Base-by-base conservation (phyloP, 2,888 invertebrate species). In the Ypsolopha scabrella region DNA sequence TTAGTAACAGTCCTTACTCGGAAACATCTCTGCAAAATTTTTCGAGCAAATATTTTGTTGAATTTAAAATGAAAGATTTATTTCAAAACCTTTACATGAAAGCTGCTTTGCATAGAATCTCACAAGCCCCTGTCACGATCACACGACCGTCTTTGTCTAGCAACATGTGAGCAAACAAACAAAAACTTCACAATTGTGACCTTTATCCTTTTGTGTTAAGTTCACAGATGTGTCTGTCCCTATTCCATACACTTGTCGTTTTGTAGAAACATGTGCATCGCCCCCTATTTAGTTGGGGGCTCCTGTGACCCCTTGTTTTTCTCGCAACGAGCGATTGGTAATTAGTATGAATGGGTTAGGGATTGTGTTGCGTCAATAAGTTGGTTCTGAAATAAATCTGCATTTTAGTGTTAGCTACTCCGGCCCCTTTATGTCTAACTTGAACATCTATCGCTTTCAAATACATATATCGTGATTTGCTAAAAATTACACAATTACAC, bases 141-240 rank as follows among this genome's bases (percentile, higher is more conserved):
- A 34, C 45, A 45, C 45, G 24, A 43, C 43, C 43, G 8, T 36
- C 37, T 37, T 39, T 48, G 9, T 41, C 66, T 69, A 51, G 74
- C 62, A 67, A 74, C 82, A 82, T 78, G 75, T 82, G 82, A 81
- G 71, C 72, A 80, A 82, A 81, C 70, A 81, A 61, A 68, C 66
- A 58, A 64, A 9, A 13, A 9, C 8, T 37, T n/a, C 46, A 46
- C 46, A 48, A 48, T 38, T 37, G 37, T 46, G 11, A 39, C 56
- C 53, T 55, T 70, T 63, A 48, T 0, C 0, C 2, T 0, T 7
- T 8, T 13, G 0, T 1, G 8, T 54, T 69, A 72, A 57, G 58
- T 56, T 44, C 52, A 24, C 54, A 63, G 53, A 60, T 62, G 65
- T n/a, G 45, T 38, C 53, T 53, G 51, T 24, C 51, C 4, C 9